Conservation (phyloP, 2,113 vertebrate species). For the Steatornis caripensis region DNA sequence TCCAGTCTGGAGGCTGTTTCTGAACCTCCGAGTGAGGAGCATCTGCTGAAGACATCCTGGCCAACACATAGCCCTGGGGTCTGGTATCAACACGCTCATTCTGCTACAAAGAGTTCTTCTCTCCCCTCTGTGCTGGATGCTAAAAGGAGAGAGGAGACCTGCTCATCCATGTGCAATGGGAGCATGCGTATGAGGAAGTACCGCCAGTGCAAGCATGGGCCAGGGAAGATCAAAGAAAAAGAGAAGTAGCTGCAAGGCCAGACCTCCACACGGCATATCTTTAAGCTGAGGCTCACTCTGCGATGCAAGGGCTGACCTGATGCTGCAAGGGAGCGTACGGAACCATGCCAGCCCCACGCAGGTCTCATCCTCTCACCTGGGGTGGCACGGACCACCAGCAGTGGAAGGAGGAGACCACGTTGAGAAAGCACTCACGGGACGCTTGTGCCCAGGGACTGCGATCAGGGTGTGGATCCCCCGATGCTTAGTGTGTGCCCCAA, state of each 20-base stretch:
- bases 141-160: neutral
- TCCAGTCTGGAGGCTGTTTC: neutral
- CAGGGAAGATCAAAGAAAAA: neutral
- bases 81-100: neutral
- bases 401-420: neutral
- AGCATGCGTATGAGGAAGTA: neutral
- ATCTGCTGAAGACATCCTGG: neutral
- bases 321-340: rapidly evolving
- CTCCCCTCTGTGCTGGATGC: neutral
- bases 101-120: neutral
- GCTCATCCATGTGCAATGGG: neutral
- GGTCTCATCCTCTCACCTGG: neutral
- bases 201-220: neutral
- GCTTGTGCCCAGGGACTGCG: neutral
- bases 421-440: neutral
- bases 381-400: neutral
- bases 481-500: neutral
- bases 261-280: neutral
- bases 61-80: neutral
- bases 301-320: neutral
- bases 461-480: rapidly evolving
- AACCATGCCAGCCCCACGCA: neutral
- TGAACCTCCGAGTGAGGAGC: neutral
- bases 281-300: neutral
- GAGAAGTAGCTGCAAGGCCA: neutral